Evolutionary conservation across 2,113 vertebrate genomes (phyloP), one percentile per base, ranked within the genome.

Genomic region (Pterocles burchelli): DNA sequence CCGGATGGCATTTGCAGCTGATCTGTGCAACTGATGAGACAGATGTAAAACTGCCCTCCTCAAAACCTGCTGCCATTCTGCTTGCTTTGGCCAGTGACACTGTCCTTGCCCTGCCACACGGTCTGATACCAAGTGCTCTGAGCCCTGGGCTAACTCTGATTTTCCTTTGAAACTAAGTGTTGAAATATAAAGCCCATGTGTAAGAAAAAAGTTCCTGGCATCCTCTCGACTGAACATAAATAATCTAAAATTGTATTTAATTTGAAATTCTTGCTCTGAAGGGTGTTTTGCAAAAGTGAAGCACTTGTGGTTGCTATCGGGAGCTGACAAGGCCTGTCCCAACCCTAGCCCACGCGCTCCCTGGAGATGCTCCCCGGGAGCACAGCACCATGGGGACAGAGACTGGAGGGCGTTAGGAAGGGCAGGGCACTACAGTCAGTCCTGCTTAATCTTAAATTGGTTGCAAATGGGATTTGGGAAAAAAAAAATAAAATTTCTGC

Each of bases 21-120:
- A 71, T 71, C 67, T 93, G 87, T 70, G 94, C 86, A 67, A 51
- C n/a, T 89, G 52, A 76, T 28, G 85, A 97, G 96, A 96, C 95
- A 97, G 96, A 97, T 94, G 92, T 70, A 84, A 97, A 97, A 93
- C 79, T 91, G 92, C 88, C 71, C 89, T 70, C 16, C 74, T 91
- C 43, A 71, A 76, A 91, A 78, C 55, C 1, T 17, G 70, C 25
- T 78, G 57, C 25, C 75, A 52, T 68, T 70, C 58, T 89, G 61
- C 71, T 43, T 17, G 34, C 73, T 95, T 81, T 93, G 83, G 86
- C 80, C 76, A 62, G 25, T 34, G 51, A 62, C 46, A 87, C 62
- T 65, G 33, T n/a, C 91, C 89, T 91, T 96, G 84, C 75, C 46
- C 90, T 91, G 52, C 84, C 85, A 61, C 20, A 84, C 38, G 22